Conservation (phyloP, 1,140 invertebrate genomes). For the Heliconius nattereri region DNA sequence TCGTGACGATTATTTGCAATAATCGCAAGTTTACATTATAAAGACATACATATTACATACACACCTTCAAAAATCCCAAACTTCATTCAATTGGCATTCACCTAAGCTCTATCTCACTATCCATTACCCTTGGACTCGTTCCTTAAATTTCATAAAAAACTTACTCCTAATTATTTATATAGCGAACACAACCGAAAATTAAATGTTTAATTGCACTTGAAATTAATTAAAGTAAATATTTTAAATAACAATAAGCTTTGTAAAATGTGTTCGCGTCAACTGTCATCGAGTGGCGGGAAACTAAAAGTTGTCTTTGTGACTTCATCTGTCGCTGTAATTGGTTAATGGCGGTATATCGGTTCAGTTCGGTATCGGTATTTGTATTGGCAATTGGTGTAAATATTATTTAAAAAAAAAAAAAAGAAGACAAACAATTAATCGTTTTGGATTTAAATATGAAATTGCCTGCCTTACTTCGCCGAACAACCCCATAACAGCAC, state of each 20-base stretch:
- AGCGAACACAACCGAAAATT: conserved; percentile 1
- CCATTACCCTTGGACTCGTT: conserved; percentile 11
- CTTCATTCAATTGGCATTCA: conserved; percentile 11
- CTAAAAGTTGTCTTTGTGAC: neutral
- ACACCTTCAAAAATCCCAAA: neutral
- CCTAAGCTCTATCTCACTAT: conserved; percentile 14
- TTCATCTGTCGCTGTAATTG: neutral
- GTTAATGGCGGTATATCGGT: neutral
- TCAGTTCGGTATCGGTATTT: neutral
- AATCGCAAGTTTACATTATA: neutral
- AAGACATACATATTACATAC: neutral
- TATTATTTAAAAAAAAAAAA: too few species aligned
- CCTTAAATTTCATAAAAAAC: conserved; percentile 8
- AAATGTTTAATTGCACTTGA: conserved; percentile 20
- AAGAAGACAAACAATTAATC: neutral
- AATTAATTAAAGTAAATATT: conserved; percentile 5
- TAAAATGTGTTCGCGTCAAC: neutral
- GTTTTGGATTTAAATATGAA: neutral
- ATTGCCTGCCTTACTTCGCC: neutral
- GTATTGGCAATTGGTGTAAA: neutral
- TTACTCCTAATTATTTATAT: neutral
- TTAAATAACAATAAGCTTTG: conserved; percentile 6
- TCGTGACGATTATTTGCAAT: conserved; percentile 12
- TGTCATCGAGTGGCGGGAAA: neutral
- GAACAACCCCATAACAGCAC: neutral